Conservation (phyloP, 2,797 vertebrate genomes). For the Myotis vivesi region DNA sequence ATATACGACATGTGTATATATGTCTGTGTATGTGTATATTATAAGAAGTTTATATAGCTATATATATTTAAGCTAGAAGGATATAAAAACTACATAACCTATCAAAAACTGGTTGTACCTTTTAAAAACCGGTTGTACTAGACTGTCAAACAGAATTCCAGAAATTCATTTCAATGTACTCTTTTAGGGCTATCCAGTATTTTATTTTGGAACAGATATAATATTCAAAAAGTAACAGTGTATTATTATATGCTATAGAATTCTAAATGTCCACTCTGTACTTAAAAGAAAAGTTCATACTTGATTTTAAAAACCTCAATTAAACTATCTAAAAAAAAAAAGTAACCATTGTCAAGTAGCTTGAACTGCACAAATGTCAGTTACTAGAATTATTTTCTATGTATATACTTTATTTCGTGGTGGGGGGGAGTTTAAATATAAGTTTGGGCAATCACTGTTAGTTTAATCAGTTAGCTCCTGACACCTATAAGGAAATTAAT, state of each 20-base stretch:
- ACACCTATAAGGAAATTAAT: neutral
- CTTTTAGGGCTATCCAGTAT: neutral
- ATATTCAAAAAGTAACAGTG: neutral
- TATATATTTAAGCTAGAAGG: neutral
- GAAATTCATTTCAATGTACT: slow-evolving; percentile 5
- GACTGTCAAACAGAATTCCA: neutral
- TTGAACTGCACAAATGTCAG: neutral
- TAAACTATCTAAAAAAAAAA: slow-evolving; percentile 4
- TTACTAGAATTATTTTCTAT: slow-evolving; percentile 2
- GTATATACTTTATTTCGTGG: neutral
- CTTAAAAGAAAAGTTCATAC: neutral
- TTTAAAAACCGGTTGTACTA: neutral
- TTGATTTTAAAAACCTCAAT: slow-evolving; percentile 22
- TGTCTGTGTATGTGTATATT: neutral
- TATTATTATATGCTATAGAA: neutral
- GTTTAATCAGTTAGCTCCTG: slow-evolving; percentile 17
- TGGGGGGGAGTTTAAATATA: neutral
- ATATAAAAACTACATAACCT: neutral
- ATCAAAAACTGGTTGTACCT: neutral
- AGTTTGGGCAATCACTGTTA: neutral
- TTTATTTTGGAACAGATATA: neutral
- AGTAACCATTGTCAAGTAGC: neutral
- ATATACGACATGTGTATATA: neutral
- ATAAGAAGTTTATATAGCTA: neutral
- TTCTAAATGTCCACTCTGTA: neutral